Base-by-base conservation (phyloP, 1,140 invertebrate species). In the Drosophila triauraria region DNA sequence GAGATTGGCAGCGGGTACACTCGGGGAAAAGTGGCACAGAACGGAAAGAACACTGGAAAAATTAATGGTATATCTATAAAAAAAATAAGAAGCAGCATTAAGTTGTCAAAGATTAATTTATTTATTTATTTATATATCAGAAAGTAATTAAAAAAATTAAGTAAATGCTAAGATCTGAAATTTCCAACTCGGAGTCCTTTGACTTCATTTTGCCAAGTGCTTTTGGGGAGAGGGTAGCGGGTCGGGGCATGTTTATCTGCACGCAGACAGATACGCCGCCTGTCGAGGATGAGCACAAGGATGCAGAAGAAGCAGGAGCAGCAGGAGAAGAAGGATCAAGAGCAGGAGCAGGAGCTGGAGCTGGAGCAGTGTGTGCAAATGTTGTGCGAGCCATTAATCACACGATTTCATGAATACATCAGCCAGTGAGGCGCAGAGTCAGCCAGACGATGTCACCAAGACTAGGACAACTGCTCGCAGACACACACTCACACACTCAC, bases 401-500 rank as follows among this genome's bases (percentile, higher is more conserved):
- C 90, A 91, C 90, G 90, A 91, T 91, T 91, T 91, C 90, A 91
- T 91, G 90, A 91, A 91, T 91, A 91, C 90, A 91, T 91, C 90
- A 91, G 83, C 90, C 85, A 91, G 77, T 90, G 85, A 81, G 82
- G 85, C 84, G 75, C 83, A 87, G 82, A 86, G 82, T 46, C 80
- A 75, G 80, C 58, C 79, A 70, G 82, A 83, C 70, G 76, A 63
- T 81, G 80, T 76, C 59, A 76, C 43, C 65, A 80, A 61, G 57
- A 57, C 38, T 62, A 67, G 74, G 60, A 58, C 68, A 51, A 71
- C 56, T 64, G 43, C 67, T 20, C 44, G 23, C 57, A 75, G 27
- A 48, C 47, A 75, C 32, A 48, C 47, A 43, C 54, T 59, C 20
- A 25, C n/a, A 40, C 42, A 48, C 13, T 48, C 27, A 51, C 44